Evolutionary conservation across 2,888 invertebrate genomes (phyloP), one percentile per base, ranked within the genome.

Genomic region (Eupsilia transversa): DNA sequence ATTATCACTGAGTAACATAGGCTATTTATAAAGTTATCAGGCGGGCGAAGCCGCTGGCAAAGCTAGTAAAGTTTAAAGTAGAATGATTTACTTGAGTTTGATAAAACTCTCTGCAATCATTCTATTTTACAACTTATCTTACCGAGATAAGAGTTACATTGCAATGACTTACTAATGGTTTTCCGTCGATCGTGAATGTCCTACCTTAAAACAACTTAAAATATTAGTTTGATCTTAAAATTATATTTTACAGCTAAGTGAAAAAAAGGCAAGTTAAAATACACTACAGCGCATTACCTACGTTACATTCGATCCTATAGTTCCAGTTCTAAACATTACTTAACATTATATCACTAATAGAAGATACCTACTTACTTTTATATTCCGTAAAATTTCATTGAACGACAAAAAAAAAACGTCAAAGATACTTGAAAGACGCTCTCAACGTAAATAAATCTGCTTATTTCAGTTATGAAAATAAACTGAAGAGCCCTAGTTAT

Each of bases 371-470:
- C 0, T 52, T 4, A 27, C 33, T 7, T 6, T 65, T 30, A 23
- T 27, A 27, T 14, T 23, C 30, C 67, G 0, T 57, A 46, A 27
- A 64, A 52, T 43, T n/a, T 23, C 54, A 54, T 12, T 33, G 20
- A 14, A 30, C 9, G n/a, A 30, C 27, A 52, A 54, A 35, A 38
- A 35, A 38, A 70, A 54, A 17, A 30, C 0, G 0, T n/a, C 9
- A n/a, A 46, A 17, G 4, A 20, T 10, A n/a, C 30, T 38, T 30
- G 52, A 23, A 30, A 46, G n/a, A 23, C 33, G 23, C 20, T 59
- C 12, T 52, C 23, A 64, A 64, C 5, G 57, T 68, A 56, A 79
- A 73, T 68, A 56, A 73, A 68, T 78, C 64, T 52, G 27, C 59
- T 56, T 60, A 46, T 46, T 67, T 64, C 14, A 52, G 30, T 65